Evolutionary conservation across 2,797 vertebrate genomes (phyloP), one percentile per base, ranked within the genome.

Genomic region (Podarcis lilfordi): DNA sequence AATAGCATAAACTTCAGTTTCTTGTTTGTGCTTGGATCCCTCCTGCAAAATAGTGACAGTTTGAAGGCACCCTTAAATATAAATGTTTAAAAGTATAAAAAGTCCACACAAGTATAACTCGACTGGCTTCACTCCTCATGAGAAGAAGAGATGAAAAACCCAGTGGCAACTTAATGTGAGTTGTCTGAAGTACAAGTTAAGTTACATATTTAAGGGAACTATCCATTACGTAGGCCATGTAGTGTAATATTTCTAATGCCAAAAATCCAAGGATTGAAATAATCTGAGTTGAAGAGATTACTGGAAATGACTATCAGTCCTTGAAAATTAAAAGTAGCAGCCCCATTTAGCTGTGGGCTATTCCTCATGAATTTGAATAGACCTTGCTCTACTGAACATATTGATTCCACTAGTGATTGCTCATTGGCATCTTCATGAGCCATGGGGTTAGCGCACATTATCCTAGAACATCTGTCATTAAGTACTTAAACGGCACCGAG

Each of bases 361-460:
- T 89, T 13, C 43, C 80, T 87, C 90, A 5, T 72, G 83, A 86
- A 8, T 76, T 91, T 90, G 61, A 89, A n/a, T 87, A 50, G 21
- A 91, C 25, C 0, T 37, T 7, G 37, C 32, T 86, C 10, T 80
- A 80, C 74, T 84, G 84, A 83, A 1, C 72, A 75, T 32, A 89
- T 85, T 59, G 72, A 89, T 81, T 32, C 45, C 35, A 68, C 1
- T 66, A 55, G 77, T 83, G n/a, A 13, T 91, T 68, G 55, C 55
- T 71, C 89, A 88, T n/a, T 87, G 79, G 66, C 81, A 94, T 88
- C 32, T 64, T 80, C 80, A 79, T 43, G 89, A 93, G 71, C 91
- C 90, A 91, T 92, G 35, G 59, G 91, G 86, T 91, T 93, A 94
- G 94, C 95, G 90, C 75, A 35, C 69, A 82, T 90, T 91, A 90